A percentile compares a stretch with the other conserved stretches of the same genome.
Conservation (phyloP, 2,113 vertebrate genomes). For the Syngnathus floridae region DNA sequence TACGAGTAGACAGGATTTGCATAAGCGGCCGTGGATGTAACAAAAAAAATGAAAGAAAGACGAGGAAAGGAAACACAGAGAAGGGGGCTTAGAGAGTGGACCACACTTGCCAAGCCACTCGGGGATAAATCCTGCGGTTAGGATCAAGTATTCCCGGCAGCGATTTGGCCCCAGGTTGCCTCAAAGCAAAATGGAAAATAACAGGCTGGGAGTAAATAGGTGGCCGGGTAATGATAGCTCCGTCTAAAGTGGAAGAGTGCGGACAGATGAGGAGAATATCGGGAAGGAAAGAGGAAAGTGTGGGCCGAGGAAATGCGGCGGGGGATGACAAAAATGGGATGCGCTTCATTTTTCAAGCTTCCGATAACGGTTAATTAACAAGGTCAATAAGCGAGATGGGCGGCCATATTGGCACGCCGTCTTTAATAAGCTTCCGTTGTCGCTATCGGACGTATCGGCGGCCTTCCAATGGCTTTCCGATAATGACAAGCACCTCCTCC, state of each 20-base stretch:
- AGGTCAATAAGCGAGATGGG: constrained; percentile 39
- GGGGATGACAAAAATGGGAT: neutral
- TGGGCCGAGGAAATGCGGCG: neutral
- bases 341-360: constrained; percentile 42
- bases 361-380: constrained; percentile 51
- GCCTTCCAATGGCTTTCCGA: constrained; percentile 58
- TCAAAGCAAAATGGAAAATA: constrained; percentile 63
- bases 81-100: constrained; percentile 13
- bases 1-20: constrained; percentile 65
- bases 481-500: constrained; percentile 49
- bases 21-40: constrained; percentile 49
- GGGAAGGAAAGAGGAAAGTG: constrained; percentile 4
- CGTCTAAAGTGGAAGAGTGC: constrained; percentile 35
- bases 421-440: constrained; percentile 52
- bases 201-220: constrained; percentile 59
- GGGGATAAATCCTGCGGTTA: constrained; percentile 51
- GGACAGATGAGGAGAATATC: constrained; percentile 1
- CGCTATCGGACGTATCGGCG: constrained; percentile 43
- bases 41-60: constrained; percentile 27
- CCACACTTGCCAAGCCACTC: constrained; percentile 47
- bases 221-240: constrained; percentile 60
- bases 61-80: constrained; percentile 12
- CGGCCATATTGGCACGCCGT: constrained; percentile 29
- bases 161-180: constrained; percentile 48
- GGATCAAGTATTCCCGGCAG: constrained; percentile 55